These are phyloP conservation scores for Amia ocellicauda DNA, from an alignment of 2,113 vertebrate species.

Conservation along the genomic window DNA sequence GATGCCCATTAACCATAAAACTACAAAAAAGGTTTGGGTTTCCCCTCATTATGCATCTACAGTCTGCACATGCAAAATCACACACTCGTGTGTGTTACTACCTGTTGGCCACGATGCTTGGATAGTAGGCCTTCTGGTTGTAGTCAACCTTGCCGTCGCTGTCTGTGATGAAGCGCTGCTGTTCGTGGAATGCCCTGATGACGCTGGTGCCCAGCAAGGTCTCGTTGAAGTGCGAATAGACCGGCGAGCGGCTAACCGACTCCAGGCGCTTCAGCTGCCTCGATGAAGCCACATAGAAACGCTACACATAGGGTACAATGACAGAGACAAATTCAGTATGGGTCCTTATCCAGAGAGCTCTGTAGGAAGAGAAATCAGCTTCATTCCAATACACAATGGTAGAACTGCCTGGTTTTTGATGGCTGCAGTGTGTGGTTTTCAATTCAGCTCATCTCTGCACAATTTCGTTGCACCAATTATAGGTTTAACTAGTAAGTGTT, in stretches of 20 bases:
- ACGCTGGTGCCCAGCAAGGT: conserved; percentile 87
- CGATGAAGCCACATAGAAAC: conserved; percentile 90
- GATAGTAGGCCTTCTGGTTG: conserved; percentile 93
- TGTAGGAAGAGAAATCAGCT: too few relatives aligned
- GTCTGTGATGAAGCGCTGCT: conserved; percentile 81
- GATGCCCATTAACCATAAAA: too few relatives aligned
- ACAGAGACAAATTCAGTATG: neutral
- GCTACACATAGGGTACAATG: conserved; percentile 54
- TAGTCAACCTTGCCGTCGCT: conserved; percentile 85
- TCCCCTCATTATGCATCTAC: too few relatives aligned
- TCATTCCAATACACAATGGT: too few relatives aligned
- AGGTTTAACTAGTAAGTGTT: too few relatives aligned
- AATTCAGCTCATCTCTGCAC: too few relatives aligned
- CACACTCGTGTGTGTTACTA: conserved; percentile 36
- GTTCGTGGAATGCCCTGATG: conserved; percentile 86
- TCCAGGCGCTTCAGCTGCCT: conserved; percentile 92
- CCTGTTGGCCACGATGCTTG: conserved; percentile 95
- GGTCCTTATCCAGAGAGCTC: neutral
- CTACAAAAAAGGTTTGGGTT: too few relatives aligned
- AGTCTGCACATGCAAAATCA: neutral
- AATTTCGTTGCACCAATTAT: too few relatives aligned
- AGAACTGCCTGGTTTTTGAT: too few relatives aligned
- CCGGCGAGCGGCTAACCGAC: conserved; percentile 88
- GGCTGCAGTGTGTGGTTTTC: too few relatives aligned
- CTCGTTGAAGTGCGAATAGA: conserved; percentile 93